A percentile compares a stretch with the other conserved stretches of the same genome.
These are phyloP conservation scores for Ornithoptera alexandrae DNA, from an alignment of 2,888 invertebrate genomes.

Conservation along the genomic window DNA sequence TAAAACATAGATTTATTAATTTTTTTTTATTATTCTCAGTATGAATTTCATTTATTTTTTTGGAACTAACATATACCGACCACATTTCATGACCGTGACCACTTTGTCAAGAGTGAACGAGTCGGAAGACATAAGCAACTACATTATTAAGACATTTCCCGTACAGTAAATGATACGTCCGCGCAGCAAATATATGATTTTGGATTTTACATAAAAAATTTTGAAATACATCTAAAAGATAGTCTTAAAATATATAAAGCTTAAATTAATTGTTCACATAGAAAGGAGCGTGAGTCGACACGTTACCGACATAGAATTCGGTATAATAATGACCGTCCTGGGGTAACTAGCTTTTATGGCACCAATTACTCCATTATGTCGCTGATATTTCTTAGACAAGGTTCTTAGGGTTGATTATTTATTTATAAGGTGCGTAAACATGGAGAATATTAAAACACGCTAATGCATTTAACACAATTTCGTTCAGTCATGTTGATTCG, in stretches of 20 bases:
- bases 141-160: neutral
- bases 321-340: slow-evolving; percentile 55
- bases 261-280: slow-evolving; percentile 6
- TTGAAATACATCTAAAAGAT: neutral
- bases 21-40: neutral
- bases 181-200: neutral
- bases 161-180: neutral
- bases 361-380: slow-evolving; percentile 60
- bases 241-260: neutral
- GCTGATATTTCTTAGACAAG: slow-evolving; percentile 54
- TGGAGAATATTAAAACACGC: slow-evolving; percentile 42
- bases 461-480: slow-evolving; percentile 6
- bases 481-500: neutral
- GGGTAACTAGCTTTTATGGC: slow-evolving; percentile 60
- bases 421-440: slow-evolving; percentile 31
- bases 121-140: neutral
- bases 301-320: slow-evolving; percentile 51
- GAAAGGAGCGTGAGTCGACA: slow-evolving; percentile 44
- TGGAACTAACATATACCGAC: neutral
- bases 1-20: neutral
- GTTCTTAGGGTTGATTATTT: slow-evolving; percentile 42
- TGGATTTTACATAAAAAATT: neutral
- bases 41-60: neutral
- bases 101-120: too few relatives aligned
- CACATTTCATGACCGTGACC: too few relatives aligned